Evolutionary conservation across 2,888 invertebrate species (phyloP).

Genomic region (Digitonthophagus gazella): DNA sequence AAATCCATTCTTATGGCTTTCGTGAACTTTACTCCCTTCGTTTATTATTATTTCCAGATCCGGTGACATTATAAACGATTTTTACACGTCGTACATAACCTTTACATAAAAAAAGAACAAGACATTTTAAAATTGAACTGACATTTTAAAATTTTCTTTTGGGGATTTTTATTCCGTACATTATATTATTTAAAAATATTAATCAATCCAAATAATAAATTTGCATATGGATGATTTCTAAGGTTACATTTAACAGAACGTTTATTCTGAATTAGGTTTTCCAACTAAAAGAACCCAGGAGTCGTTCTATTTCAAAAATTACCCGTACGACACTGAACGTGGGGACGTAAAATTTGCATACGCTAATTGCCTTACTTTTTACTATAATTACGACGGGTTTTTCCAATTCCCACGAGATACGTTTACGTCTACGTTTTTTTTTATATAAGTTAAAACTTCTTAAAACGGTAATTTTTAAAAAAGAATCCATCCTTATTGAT

Average conservation of each 20-base stretch:
- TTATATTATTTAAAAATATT: too few relatives aligned
- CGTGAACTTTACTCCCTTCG: background rate
- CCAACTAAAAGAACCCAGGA: background rate
- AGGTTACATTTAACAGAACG: too few relatives aligned
- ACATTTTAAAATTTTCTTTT: background rate
- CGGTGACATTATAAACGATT: background rate
- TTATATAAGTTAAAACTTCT: too few relatives aligned
- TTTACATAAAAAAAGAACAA: background rate
- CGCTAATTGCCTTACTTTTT: background rate
- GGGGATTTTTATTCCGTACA: too few relatives aligned
- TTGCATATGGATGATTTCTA: too few relatives aligned
- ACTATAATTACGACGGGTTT: background rate
- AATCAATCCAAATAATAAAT: too few relatives aligned
- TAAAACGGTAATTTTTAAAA: too few relatives aligned
- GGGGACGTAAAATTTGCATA: background rate
- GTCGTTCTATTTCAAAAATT: background rate
- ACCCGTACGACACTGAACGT: background rate
- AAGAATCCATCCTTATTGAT: too few relatives aligned
- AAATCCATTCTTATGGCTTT: background rate
- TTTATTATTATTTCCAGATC: background rate
- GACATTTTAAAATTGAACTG: background rate
- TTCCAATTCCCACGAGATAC: background rate
- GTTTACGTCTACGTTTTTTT: too few relatives aligned
- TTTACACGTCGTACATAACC: background rate
- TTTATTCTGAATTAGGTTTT: too few relatives aligned